These are phyloP conservation scores for Nebria salina DNA, from an alignment of 2,888 invertebrate species.

Conservation along the genomic window DNA sequence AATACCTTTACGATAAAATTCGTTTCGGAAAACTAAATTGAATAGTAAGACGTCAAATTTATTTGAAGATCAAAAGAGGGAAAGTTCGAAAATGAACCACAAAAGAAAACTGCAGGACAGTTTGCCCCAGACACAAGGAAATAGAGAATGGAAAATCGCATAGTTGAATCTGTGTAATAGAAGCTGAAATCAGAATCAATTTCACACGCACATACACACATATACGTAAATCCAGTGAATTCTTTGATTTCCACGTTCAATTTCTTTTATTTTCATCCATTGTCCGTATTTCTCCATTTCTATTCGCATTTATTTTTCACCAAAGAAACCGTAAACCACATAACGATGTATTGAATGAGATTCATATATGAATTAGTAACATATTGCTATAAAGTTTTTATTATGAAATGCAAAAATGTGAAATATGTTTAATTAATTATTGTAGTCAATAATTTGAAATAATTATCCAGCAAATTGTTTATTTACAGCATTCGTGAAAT, in stretches of 20 bases:
- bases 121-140: neutral
- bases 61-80: neutral
- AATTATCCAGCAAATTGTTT: no score
- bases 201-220: neutral
- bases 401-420: neutral
- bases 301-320: neutral
- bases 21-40: neutral
- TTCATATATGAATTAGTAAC: neutral
- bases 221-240: slow-evolving; percentile 6
- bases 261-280: neutral
- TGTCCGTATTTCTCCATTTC: neutral
- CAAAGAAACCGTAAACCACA: neutral
- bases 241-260: slow-evolving; percentile 31
- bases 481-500: neutral
- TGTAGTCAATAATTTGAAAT: no score
- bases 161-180: slow-evolving; percentile 20
- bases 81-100: neutral
- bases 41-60: neutral
- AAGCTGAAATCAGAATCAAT: slow-evolving; percentile 29
- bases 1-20: neutral
- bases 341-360: neutral
- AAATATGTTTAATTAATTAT: no score
- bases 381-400: neutral
- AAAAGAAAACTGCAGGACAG: neutral
- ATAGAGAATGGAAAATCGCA: neutral